Evolutionary conservation across 1,140 invertebrate genomes (phyloP), one percentile per base, ranked within the genome.

Genomic region (Andrena cerasifolii): DNA sequence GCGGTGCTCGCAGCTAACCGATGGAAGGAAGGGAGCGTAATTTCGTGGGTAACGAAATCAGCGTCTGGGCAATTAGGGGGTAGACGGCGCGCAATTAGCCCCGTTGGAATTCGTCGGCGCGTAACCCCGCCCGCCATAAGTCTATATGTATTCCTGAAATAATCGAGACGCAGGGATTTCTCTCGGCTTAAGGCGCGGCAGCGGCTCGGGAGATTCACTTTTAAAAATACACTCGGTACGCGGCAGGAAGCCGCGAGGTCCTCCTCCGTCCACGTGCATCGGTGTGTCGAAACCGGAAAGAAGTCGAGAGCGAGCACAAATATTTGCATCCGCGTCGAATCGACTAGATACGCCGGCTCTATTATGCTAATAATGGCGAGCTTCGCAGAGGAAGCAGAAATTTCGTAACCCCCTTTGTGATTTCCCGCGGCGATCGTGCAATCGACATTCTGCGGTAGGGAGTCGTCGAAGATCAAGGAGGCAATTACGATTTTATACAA

Each of bases 141-240:
- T 18, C 33, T 1, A 8, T 56, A 36, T 51, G 28, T 56, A 68
- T 56, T 79, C 78, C 76, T 73, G 85, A 85, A 85, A 86, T 88
- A 84, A 85, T 85, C 82, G 68, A 47, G 74, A 7, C 51, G 14
- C 6, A 21, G 26, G 26, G 45, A 24, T 47, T 31, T 31, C 14
- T 45, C 28, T 43, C 66, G 45, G 49, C 72, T 67, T 7, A 28
- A 28, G 67, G 63, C 74, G 80, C 59, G 80, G 76, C 67, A 53
- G 51, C 72, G 75, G 78, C 75, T 73, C 54, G 83, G 86, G 84
- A 83, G 76, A 85, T 86, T 84, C 67, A 76, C 82, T 87, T 88
- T 88, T 87, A 88, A 88, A 88, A 88, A 88, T 88, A 88, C 78
- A 80, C 81, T 21, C 6, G 18, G 51, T 12, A 33, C 53, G 24